Conservation (phyloP, 2,888 invertebrate genomes). For the Diadegma fenestrale region DNA sequence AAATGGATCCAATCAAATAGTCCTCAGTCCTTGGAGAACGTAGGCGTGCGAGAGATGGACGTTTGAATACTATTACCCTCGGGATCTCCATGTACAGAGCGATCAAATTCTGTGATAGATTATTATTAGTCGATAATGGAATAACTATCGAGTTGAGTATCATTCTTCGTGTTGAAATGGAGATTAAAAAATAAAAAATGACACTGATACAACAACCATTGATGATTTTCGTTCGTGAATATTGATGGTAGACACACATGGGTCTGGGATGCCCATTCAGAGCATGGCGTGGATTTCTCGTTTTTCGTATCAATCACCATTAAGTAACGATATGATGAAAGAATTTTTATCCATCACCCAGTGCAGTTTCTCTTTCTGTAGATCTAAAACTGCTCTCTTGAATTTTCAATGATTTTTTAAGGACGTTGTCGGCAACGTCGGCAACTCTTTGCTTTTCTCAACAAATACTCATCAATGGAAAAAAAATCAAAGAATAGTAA, state of each 20-base stretch:
- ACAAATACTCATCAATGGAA: no score
- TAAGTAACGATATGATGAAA: no score
- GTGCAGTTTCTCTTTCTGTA: no score
- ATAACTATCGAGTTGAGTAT: not conserved
- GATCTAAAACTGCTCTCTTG: no score
- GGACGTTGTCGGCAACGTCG: no score
- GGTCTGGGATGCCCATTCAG: no score
- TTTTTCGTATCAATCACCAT: not conserved
- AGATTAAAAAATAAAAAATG: not conserved
- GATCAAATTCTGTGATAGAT: not conserved
- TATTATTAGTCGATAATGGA: conserved; percentile 14
- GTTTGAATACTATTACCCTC: conserved; percentile 13
- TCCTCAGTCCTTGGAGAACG: conserved; percentile 19
- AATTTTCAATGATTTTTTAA: no score
- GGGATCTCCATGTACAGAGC: not conserved
- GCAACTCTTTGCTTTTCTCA: no score
- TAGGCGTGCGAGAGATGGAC: conserved; percentile 17
- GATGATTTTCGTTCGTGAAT: not conserved
- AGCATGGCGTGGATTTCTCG: no score
- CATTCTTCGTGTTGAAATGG: not conserved
- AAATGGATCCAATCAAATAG: conserved; percentile 26
- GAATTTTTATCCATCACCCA: no score
- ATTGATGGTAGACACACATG: not conserved
- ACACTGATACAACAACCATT: not conserved
- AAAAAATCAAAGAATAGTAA: no score